Conservation (phyloP, 2,797 vertebrate species). For the Gorsachius magnificus region DNA sequence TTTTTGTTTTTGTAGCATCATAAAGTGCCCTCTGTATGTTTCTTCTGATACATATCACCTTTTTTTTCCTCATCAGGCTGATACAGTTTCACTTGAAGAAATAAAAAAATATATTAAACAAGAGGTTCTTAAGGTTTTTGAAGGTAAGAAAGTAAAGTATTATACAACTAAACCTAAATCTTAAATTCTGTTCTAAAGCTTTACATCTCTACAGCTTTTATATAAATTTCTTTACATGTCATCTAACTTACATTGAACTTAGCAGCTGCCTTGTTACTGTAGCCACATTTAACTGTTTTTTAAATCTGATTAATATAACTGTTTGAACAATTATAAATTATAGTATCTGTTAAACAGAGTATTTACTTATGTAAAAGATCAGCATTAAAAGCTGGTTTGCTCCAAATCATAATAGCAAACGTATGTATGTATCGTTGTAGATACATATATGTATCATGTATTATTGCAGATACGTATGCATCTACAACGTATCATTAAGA, state of each 20-base stretch:
- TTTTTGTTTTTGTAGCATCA: background rate
- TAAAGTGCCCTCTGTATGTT: background rate
- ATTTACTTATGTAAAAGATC: background rate
- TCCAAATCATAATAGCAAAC: background rate
- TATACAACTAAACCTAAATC: background rate
- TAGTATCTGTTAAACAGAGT: background rate
- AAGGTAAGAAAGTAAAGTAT: conserved; percentile 83
- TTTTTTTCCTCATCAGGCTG: conserved; percentile 76
- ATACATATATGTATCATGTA: no score
- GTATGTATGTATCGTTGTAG: background rate
- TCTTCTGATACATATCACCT: background rate
- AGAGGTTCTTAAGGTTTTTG: conserved; percentile 91
- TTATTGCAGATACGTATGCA: background rate
- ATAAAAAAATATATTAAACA: conserved; percentile 90
- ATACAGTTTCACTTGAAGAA: conserved; percentile 87
- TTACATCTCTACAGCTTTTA: background rate
- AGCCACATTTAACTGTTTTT: background rate
- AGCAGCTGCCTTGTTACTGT: background rate
- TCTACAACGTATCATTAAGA: background rate
- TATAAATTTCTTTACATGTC: background rate
- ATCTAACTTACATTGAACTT: background rate
- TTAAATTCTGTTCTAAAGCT: background rate
- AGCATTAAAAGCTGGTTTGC: background rate
- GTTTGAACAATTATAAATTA: background rate
- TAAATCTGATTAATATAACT: background rate